Evolutionary conservation across 2,797 vertebrate genomes (phyloP).

Genomic region (Phataginus tricuspis): DNA sequence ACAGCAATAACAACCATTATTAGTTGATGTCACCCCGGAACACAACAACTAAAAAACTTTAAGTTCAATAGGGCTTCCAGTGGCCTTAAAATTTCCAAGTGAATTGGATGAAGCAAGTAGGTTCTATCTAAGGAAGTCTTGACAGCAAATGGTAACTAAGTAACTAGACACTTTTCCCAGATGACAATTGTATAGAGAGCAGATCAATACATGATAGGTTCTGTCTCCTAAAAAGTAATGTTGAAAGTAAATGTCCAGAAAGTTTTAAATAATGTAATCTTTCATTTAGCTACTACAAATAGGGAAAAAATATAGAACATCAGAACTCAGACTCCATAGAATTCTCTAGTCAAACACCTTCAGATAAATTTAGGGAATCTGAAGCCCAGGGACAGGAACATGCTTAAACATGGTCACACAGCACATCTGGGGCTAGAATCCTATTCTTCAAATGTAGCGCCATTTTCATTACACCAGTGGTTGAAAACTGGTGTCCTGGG

Average conservation of each 20-base stretch:
- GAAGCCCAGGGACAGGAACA: conserved; percentile 17
- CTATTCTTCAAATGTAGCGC: neutral
- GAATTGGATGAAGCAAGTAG: neutral
- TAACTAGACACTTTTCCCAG: neutral
- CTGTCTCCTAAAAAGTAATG: conserved; percentile 2
- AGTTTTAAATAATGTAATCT: neutral
- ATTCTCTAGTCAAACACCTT: neutral
- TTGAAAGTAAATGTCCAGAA: conserved; percentile 7
- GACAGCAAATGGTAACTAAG: neutral
- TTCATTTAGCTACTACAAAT: conserved; percentile 36
- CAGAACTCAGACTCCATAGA: neutral
- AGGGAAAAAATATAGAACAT: conserved; percentile 9
- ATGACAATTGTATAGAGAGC: neutral
- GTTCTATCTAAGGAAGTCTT: conserved; percentile 35
- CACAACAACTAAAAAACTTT: neutral
- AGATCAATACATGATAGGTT: neutral
- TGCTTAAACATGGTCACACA: neutral
- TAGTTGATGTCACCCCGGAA: neutral
- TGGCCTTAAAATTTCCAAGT: conserved; percentile 32
- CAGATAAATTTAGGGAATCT: neutral
- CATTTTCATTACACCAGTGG: neutral
- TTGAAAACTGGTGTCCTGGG: neutral
- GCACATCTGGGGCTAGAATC: neutral
- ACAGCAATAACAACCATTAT: neutral
- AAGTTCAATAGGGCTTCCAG: neutral